A percentile compares a stretch with the other conserved stretches of the same genome.
phyloP scores from a whole-genome alignment of 92 coral and sea anemone species.

The Parazoanthus darwini region DNA sequence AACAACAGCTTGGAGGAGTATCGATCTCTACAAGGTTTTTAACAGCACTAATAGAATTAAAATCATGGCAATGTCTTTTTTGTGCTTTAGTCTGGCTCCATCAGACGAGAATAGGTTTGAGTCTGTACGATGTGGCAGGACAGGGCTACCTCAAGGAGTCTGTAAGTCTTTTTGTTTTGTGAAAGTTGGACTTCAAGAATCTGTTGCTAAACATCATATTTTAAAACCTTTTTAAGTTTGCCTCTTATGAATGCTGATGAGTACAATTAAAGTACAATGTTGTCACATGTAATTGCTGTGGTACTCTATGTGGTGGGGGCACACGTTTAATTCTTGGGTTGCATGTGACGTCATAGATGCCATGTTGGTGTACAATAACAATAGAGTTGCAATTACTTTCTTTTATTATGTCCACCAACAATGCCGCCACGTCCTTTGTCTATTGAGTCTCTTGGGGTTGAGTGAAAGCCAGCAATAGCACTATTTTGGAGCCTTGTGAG shows the following conservation, averaged over 20 bases:
- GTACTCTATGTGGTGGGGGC: background rate
- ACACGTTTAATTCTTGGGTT: too few species aligned
- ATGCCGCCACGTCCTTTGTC: too few species aligned
- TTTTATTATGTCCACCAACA: too few species aligned
- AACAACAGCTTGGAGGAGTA: too few species aligned
- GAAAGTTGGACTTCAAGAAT: background rate
- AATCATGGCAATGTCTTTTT: background rate
- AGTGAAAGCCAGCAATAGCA: too few species aligned
- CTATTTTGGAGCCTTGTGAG: background rate
- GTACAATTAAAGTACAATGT: background rate
- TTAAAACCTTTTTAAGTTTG: background rate
- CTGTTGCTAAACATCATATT: background rate
- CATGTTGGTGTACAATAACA: too few species aligned
- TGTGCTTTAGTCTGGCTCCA: conserved; percentile 89
- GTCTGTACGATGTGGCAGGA: conserved; percentile 98
- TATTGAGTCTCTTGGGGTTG: too few species aligned
- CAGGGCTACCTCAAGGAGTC: conserved; percentile 98
- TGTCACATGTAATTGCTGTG: background rate
- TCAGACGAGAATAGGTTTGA: conserved; percentile 97
- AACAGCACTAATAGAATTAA: too few species aligned
- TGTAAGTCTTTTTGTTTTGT: conserved; percentile 48
- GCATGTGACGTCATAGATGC: too few species aligned
- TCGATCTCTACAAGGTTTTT: too few species aligned
- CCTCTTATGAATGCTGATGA: background rate
- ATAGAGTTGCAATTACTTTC: too few species aligned